phyloP scores from a whole-genome alignment of 2,888 invertebrate genomes.

The Drosophila koepferae region DNA sequence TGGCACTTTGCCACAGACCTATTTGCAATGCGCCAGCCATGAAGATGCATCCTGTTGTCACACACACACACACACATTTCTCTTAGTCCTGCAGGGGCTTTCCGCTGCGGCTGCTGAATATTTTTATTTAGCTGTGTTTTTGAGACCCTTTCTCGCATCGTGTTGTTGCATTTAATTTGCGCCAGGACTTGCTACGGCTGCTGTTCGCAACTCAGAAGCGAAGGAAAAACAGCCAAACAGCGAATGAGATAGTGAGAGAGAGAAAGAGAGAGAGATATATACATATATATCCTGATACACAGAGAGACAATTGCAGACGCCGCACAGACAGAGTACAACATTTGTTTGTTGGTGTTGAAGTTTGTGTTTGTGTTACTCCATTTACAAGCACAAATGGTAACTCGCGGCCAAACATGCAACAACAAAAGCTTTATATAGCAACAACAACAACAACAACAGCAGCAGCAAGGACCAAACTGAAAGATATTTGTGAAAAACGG shows the following conservation, averaged over 20 bases:
- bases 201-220: background rate
- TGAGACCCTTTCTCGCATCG: constrained; percentile 36
- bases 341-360: constrained; percentile 41
- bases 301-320: constrained; percentile 48
- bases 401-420: constrained; percentile 73
- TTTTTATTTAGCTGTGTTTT: constrained; percentile 49
- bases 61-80: background rate
- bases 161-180: constrained; percentile 79
- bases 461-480: constrained; percentile 3
- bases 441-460: constrained; percentile 9
- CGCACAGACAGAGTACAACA: constrained; percentile 57
- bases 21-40: constrained; percentile 52
- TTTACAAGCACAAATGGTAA: constrained; percentile 65
- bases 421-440: constrained; percentile 40
- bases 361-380: constrained; percentile 36
- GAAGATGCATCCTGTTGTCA: constrained; percentile 16
- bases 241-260: background rate
- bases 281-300: background rate
- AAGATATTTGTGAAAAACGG: constrained; percentile 51
- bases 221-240: background rate
- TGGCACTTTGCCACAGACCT: constrained; percentile 60
- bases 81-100: constrained; percentile 48
- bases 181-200: constrained; percentile 54
- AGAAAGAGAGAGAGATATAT: background rate
- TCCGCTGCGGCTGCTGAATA: constrained; percentile 69